Conservation (phyloP, 1,140 invertebrate species). For the Lepidotrigona ventralis region DNA sequence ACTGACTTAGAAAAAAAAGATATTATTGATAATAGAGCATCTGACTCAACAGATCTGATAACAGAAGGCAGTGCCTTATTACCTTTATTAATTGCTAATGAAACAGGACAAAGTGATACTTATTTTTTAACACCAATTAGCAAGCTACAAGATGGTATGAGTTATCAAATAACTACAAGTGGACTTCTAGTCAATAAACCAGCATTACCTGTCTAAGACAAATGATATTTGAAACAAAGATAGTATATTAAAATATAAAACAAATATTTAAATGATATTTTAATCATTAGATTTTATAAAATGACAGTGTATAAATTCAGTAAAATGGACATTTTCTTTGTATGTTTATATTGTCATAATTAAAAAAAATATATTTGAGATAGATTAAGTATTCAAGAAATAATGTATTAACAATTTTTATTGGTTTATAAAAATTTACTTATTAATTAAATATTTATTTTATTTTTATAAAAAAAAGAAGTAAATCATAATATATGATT, state of each 20-base stretch:
- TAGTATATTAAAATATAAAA: slow-evolving; percentile 20
- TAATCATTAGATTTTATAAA: slow-evolving; percentile 16
- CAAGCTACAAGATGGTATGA: slow-evolving; percentile 64
- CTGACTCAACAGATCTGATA: slow-evolving; percentile 56
- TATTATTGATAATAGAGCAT: slow-evolving; percentile 74
- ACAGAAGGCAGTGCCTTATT: slow-evolving; percentile 58
- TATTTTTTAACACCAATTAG: slow-evolving; percentile 68
- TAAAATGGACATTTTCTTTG: not conserved
- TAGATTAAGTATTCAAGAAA: not conserved
- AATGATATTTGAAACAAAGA: slow-evolving; percentile 33
- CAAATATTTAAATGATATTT: slow-evolving; percentile 22
- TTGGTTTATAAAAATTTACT: slow-evolving; percentile 3
- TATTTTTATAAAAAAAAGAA: not conserved
- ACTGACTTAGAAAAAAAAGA: slow-evolving; percentile 45
- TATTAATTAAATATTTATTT: not conserved
- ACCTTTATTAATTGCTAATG: slow-evolving; percentile 67
- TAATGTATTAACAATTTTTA: slow-evolving; percentile 1
- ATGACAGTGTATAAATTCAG: slow-evolving; percentile 7
- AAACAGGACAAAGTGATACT: slow-evolving; percentile 60
- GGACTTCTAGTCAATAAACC: slow-evolving; percentile 66
- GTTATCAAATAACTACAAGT: slow-evolving; percentile 67
- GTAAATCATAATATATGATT: slow-evolving; percentile 5
- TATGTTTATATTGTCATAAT: not conserved
- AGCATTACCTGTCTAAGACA: slow-evolving; percentile 60
- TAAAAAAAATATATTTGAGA: not conserved